These are phyloP conservation scores for Cardiocondyla obscurior DNA, from an alignment of 1,140 invertebrate species.

Conservation along the genomic window DNA sequence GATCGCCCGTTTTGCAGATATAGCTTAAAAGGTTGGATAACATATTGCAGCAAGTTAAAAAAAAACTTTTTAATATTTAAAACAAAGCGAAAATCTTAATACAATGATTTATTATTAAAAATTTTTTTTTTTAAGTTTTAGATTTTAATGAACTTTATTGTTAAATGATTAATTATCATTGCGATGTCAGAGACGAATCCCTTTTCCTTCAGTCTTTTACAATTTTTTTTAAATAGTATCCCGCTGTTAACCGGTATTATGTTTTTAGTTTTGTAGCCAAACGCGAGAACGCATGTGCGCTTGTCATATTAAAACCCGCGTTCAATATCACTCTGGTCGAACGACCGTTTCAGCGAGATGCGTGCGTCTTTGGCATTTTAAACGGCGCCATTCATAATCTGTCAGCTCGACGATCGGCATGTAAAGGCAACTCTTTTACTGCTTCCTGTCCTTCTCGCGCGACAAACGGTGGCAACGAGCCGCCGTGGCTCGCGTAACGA, in stretches of 20 bases:
- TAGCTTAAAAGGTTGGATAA: neutral
- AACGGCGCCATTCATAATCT: conserved; percentile 57
- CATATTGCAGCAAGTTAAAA: neutral
- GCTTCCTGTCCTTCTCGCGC: neutral
- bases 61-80: too few relatives aligned
- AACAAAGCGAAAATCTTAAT: too few relatives aligned
- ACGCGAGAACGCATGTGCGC: conserved; percentile 9
- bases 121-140: too few relatives aligned
- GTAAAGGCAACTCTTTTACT: conserved; percentile 59
- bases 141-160: too few relatives aligned
- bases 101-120: too few relatives aligned
- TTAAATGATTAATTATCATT: too few relatives aligned
- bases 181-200: too few relatives aligned
- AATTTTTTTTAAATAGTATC: neutral
- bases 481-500: conserved; percentile 41
- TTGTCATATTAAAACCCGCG: neutral
- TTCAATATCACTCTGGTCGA: conserved; percentile 25
- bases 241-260: conserved; percentile 18
- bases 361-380: conserved; percentile 53
- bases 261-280: neutral
- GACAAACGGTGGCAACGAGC: conserved; percentile 25
- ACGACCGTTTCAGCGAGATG: neutral
- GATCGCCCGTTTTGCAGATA: neutral
- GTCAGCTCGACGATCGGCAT: conserved; percentile 56
- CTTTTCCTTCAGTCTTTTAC: too few relatives aligned